phyloP scores from a whole-genome alignment of 2,888 invertebrate species.

The Gymnocheta viridis region DNA sequence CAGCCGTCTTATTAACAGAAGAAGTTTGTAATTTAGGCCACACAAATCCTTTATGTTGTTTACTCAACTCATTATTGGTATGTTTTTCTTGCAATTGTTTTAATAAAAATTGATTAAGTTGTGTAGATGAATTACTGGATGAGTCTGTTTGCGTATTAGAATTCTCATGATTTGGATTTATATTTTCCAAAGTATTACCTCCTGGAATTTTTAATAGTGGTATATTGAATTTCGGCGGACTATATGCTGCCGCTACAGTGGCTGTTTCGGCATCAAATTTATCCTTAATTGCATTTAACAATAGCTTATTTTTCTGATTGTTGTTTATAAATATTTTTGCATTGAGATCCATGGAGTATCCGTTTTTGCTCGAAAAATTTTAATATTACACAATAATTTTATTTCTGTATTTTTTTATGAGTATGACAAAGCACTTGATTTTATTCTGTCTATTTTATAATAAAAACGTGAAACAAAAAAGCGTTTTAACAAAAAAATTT shows the following conservation, averaged over 20 bases:
- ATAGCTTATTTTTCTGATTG: constrained; percentile 68
- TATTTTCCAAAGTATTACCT: background rate
- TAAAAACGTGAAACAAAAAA: too few species aligned
- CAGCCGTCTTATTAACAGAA: constrained; percentile 12
- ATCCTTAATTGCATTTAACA: constrained; percentile 73
- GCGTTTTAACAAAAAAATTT: too few species aligned
- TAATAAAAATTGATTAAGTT: constrained; percentile 72
- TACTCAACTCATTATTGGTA: constrained; percentile 20
- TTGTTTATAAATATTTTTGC: constrained; percentile 43
- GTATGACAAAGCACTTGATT: too few species aligned
- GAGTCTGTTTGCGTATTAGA: constrained; percentile 5
- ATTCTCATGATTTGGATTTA: constrained; percentile 18
- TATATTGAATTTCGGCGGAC: constrained; percentile 72
- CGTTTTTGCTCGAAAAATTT: background rate
- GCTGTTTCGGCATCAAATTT: constrained; percentile 71
- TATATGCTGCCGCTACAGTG: constrained; percentile 55
- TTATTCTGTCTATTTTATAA: too few species aligned
- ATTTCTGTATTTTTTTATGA: too few species aligned
- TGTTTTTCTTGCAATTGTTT: constrained; percentile 69
- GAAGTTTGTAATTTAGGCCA: constrained; percentile 71
- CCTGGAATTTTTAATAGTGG: constrained; percentile 68
- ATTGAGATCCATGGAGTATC: constrained; percentile 51
- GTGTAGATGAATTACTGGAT: constrained; percentile 1
- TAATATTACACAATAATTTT: background rate
- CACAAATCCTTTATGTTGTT: constrained; percentile 61